A percentile compares a stretch with the other conserved stretches of the same genome.
Evolutionary conservation across 2,113 vertebrate species (phyloP).

Genomic region (Marmota monax): DNA sequence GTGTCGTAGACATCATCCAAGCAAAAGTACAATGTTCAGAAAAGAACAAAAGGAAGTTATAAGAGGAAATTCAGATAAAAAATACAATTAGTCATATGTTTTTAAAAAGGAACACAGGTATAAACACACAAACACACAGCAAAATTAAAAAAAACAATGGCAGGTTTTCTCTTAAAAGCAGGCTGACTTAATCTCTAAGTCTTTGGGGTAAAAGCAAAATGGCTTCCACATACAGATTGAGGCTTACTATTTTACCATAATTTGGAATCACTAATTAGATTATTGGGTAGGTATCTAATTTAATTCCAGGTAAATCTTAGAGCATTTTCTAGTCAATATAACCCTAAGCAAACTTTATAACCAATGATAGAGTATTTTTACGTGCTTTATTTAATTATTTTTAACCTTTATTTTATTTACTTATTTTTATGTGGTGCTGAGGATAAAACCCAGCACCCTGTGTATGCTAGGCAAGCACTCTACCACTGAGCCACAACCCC

Average conservation of each 20-base stretch:
- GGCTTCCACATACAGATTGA: background rate
- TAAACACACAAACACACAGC: background rate
- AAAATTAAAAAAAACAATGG: background rate
- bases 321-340: background rate
- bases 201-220: background rate
- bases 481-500: too few relatives aligned
- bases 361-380: background rate
- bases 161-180: background rate
- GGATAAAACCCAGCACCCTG: too few relatives aligned
- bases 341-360: background rate
- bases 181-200: background rate
- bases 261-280: background rate
- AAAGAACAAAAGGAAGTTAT: constrained; percentile 51
- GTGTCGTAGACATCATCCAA: constrained; percentile 64
- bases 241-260: background rate
- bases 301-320: background rate
- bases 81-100: constrained; percentile 9
- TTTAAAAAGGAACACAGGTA: background rate
- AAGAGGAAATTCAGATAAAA: constrained; percentile 58
- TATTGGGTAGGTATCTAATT: background rate
- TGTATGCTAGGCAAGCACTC: too few relatives aligned
- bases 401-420: too few relatives aligned
- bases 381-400: background rate
- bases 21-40: constrained; percentile 66
- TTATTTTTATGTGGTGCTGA: too few relatives aligned